These are phyloP conservation scores for Coleophora flavipennella DNA, from an alignment of 2,888 invertebrate species.

Conservation along the genomic window DNA sequence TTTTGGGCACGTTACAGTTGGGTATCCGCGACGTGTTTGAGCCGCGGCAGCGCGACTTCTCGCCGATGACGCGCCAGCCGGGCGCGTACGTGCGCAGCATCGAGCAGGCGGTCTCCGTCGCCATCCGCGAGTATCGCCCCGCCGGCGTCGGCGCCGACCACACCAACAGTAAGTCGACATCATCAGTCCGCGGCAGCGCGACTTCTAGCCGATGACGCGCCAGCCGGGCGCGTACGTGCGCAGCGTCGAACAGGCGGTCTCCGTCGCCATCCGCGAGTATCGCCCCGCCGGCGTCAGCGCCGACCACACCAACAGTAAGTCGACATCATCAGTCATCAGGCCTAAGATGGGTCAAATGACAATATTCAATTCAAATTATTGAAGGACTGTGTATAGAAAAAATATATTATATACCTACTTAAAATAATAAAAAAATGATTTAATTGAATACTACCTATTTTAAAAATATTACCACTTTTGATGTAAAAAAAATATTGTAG, in stretches of 20 bases:
- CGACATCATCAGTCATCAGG: no score
- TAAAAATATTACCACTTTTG: no score
- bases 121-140: constrained; percentile 83
- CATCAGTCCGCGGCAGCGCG: constrained; percentile 69
- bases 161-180: constrained; percentile 59
- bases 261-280: constrained; percentile 86
- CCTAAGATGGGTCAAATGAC: no score
- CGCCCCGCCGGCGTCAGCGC: constrained; percentile 53
- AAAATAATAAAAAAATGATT: no score
- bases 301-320: constrained; percentile 68
- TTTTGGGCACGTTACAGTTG: constrained; percentile 64
- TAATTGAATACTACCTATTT: no score
- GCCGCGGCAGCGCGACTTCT: constrained; percentile 83
- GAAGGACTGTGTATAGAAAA: no score
- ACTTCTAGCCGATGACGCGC: constrained; percentile 84
- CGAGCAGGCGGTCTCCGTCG: constrained; percentile 87
- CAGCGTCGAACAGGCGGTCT: constrained; percentile 88
- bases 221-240: constrained; percentile 85
- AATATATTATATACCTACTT: no score
- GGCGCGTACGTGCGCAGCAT: constrained; percentile 86
- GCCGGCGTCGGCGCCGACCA: constrained; percentile 46
- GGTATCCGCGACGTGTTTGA: constrained; percentile 86
- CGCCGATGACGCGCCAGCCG: constrained; percentile 83
- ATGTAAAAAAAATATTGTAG: no score
- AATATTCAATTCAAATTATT: no score